Evolutionary conservation across 2,888 invertebrate genomes (phyloP).

Genomic region (Athalia cordata): DNA sequence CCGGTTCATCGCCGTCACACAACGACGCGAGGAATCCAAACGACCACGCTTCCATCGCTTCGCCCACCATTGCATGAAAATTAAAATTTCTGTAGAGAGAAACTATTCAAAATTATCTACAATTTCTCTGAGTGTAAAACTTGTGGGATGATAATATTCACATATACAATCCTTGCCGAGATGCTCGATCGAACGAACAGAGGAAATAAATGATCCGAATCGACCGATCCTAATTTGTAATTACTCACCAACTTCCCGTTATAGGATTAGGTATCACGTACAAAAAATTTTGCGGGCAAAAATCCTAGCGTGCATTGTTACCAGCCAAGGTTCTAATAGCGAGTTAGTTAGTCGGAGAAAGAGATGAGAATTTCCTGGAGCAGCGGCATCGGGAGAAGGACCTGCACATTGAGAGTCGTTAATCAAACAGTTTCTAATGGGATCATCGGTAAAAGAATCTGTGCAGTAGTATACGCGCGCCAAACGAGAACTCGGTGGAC

Average conservation of each 20-base stretch:
- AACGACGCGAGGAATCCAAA: neutral
- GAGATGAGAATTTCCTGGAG: neutral
- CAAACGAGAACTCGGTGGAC: neutral
- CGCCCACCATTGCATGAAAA: slow-evolving; percentile 21
- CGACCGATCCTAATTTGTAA: neutral
- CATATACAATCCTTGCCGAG: neutral
- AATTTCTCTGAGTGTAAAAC: no score
- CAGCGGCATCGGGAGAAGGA: neutral
- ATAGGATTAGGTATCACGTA: neutral
- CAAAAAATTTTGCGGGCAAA: neutral
- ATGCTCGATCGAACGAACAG: neutral
- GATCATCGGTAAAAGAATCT: slow-evolving; percentile 24
- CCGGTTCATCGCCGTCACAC: slow-evolving; percentile 27
- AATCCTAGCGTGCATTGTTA: neutral
- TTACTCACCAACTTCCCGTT: no score
- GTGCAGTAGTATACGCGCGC: neutral
- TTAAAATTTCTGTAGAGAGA: neutral
- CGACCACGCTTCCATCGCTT: neutral
- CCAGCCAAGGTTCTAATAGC: no score
- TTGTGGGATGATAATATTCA: no score
- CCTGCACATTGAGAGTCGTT: neutral
- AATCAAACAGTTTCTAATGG: slow-evolving; percentile 41
- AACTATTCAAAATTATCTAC: neutral
- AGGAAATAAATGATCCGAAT: neutral
- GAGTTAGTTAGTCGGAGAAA: no score